phyloP scores from a whole-genome alignment of 2,888 invertebrate species.

The Cepaea hortensis region DNA sequence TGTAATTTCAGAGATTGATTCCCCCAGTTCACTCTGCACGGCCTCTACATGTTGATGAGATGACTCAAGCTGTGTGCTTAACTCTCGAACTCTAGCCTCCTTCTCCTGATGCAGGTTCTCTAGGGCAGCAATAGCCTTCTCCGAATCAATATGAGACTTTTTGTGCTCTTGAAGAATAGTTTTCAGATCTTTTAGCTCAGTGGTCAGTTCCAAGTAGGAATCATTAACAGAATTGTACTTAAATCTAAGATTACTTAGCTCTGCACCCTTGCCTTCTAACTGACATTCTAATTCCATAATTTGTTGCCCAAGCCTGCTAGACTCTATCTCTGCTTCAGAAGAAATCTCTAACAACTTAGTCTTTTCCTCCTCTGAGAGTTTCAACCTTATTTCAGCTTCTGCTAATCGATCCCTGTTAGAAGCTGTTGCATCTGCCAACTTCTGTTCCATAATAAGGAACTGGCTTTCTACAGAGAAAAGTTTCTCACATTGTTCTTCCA shows the following conservation, averaged over 20 bases:
- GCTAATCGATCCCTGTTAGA: not conserved
- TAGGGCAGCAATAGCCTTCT: constrained; percentile 34
- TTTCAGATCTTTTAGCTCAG: constrained; percentile 46
- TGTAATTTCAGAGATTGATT: constrained; percentile 51
- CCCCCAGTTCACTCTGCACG: constrained; percentile 51
- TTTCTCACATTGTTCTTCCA: constrained; percentile 34
- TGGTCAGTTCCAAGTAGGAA: constrained; percentile 36
- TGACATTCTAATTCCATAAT: constrained; percentile 33
- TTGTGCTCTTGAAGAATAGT: constrained; percentile 47
- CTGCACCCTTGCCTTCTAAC: constrained; percentile 33
- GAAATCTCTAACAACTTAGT: constrained; percentile 26
- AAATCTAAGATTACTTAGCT: constrained; percentile 26
- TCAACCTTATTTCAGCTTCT: constrained; percentile 25
- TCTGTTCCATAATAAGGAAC: constrained; percentile 6
- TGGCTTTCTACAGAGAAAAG: constrained; percentile 31
- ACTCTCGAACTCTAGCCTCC: constrained; percentile 41
- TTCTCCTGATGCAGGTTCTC: constrained; percentile 44
- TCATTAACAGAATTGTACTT: constrained; percentile 35
- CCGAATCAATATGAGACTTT: constrained; percentile 34
- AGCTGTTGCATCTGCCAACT: constrained; percentile 4
- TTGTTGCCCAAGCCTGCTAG: constrained; percentile 24
- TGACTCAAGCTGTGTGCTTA: constrained; percentile 50
- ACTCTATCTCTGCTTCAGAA: constrained; percentile 27
- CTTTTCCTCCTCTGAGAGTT: constrained; percentile 11
- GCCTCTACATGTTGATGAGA: constrained; percentile 52